Evolutionary conservation across 2,888 invertebrate species (phyloP), one percentile per base, ranked within the genome.

Genomic region (Acanthacorydalis orientalis): DNA sequence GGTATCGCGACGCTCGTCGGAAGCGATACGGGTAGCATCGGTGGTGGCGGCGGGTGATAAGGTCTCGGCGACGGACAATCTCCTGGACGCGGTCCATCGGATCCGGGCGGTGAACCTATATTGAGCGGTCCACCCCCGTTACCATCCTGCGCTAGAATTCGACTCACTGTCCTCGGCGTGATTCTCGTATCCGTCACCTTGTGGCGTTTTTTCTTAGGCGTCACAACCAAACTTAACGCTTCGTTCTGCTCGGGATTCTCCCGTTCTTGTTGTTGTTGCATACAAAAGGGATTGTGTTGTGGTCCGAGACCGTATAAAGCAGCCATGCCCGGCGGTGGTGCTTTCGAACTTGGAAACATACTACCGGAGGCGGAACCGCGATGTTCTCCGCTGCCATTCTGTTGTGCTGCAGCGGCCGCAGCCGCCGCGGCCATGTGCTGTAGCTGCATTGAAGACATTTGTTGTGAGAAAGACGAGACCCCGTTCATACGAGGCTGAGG

Each of bases 1-100:
- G 93, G 89, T 65, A 95, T 93, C 64, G 95, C 93, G 62, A 95
- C 93, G 52, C 91, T 88, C 51, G 93, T 95, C 55, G 93, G 92
- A 64, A 93, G 74, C 59, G 89, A 86, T 55, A 83, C 83, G 55
- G 84, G 84, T 70, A 91, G 77, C 72, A 90, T 86, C 49, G 89
- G 84, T 47, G 85, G 85, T 57, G 76, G 78, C 59, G 77, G 68
- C 58, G 79, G 78, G 64, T 82, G 80, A 65, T 80, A 74, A 54
- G 82, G 77, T 59, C 86, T 77, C 53, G 84, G 83, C 47, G 85
- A 83, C 56, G 81, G 78, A 60, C 72, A 74, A 51, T 70, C 67
- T 48, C 58, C 81, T 23, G 23, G 23, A 71, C 59, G 83, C 76
- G 62, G 86, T 69, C 61, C 71, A 64, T 11, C 48, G 47, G 78